Percentiles rank a stretch among this genome's conserved stretches.
These are phyloP conservation scores for Laspeyria flexula DNA, from an alignment of 2,888 invertebrate species.

Conservation along the genomic window DNA sequence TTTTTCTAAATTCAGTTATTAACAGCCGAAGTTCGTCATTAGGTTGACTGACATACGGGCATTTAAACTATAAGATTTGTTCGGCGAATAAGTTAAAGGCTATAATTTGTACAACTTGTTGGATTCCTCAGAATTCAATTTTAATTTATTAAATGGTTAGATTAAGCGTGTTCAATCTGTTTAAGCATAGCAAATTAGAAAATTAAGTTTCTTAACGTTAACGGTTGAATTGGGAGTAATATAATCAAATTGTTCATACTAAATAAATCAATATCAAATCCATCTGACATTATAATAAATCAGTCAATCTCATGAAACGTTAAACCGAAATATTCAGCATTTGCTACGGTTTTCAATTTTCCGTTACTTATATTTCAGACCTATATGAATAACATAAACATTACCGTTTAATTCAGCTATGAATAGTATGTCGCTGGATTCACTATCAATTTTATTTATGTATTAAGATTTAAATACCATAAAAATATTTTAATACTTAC, in stretches of 20 bases:
- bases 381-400: too few relatives aligned
- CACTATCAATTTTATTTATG: too few relatives aligned
- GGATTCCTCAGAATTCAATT: not conserved
- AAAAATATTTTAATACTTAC: too few relatives aligned
- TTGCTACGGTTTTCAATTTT: too few relatives aligned
- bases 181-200: too few relatives aligned
- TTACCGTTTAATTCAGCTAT: too few relatives aligned
- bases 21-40: conserved; percentile 27
- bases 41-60: conserved; percentile 26
- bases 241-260: conserved; percentile 3
- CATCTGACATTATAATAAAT: not conserved
- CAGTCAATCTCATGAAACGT: not conserved
- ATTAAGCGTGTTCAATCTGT: not conserved
- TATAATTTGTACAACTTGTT: conserved; percentile 9
- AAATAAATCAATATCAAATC: conserved; percentile 1
- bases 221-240: not conserved
- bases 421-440: too few relatives aligned
- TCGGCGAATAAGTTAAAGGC: conserved; percentile 12
- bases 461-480: too few relatives aligned
- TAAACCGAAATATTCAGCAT: too few relatives aligned
- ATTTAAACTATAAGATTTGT: conserved; percentile 15
- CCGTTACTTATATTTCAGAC: too few relatives aligned
- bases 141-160: not conserved
- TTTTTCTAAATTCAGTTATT: conserved; percentile 1
- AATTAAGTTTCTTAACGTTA: not conserved